Evolutionary conservation across 2,888 invertebrate genomes (phyloP), one percentile per base, ranked within the genome.

Genomic region (Rugalucina vietnamica): DNA sequence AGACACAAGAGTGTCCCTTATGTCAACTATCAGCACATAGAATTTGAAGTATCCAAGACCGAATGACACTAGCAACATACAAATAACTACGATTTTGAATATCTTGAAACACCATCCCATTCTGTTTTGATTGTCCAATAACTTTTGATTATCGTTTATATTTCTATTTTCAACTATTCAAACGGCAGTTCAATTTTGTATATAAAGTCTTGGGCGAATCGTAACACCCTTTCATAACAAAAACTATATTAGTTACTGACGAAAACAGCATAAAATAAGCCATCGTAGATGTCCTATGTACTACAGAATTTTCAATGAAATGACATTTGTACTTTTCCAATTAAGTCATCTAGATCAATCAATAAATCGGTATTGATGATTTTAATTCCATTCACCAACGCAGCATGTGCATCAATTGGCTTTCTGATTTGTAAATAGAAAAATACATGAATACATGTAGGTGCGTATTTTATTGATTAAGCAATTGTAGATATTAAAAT

Each of bases 11-110:
- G 79, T 76, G 2, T 81, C 81, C 50, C 37, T 71, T 14, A 84
- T 79, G 43, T 81, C 79, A 0, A 50, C 50, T 43, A 86, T 60
- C 27, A 86, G 60, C 21, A 79, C 73, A 27, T 84, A 86, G 14
- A 86, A 65, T 24, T 86, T 84, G 18, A 43, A 54, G 37, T 79
- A 84, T 4, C 86, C 86, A 8, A 79, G 71, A 37, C 73, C 81
- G 72, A 79, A 50, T 39, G 76, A 79, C 4, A 79, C 76, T 12
- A 86, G 74, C 5, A 69, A 76, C 4, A 86, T 49, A 27, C 81
- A 50, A 4, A 84, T 76, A 2, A 82, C 36, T 1, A 73, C 65
- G 29, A 73, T 49, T 27, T 79, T 83, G 27, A 83, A 73, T 21
- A 76, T 21, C 27, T 65, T 54, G 32, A 32, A 76, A n/a, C 76